Evolutionary conservation across 2,113 vertebrate genomes (phyloP).

Genomic region (Pelodiscus sinensis): DNA sequence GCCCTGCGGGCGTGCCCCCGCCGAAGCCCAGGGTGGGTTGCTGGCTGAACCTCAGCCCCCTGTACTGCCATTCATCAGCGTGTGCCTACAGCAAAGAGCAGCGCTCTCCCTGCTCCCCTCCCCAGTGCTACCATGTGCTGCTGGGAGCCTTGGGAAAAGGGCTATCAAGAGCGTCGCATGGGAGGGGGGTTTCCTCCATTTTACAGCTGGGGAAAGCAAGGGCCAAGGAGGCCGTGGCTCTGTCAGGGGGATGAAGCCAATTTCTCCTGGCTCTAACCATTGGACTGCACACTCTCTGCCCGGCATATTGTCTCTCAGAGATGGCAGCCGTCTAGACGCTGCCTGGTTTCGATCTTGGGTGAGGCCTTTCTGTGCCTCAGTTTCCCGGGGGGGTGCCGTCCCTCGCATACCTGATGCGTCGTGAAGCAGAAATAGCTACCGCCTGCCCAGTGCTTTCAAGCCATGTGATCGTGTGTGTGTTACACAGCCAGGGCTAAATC

Average conservation of each 20-base stretch:
- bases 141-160: background rate
- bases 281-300: background rate
- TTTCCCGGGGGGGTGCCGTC: background rate
- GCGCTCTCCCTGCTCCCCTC: background rate
- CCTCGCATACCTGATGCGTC: background rate
- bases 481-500: background rate
- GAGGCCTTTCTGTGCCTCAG: background rate
- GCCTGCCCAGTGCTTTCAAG: background rate
- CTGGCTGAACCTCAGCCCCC: background rate
- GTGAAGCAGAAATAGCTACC: background rate
- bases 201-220: background rate
- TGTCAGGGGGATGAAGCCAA: background rate
- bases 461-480: background rate
- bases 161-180: rapidly evolving
- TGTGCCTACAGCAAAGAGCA: background rate
- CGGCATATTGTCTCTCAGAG: background rate
- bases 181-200: rapidly evolving
- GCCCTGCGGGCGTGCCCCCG: background rate
- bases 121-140: background rate
- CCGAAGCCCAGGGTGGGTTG: background rate
- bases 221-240: background rate
- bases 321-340: background rate
- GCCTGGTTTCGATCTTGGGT: background rate
- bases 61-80: background rate
- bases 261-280: background rate